Base-by-base conservation (phyloP, 35 echinoderm and acorn worm genomes). In the Ophioderma brevispina region DNA sequence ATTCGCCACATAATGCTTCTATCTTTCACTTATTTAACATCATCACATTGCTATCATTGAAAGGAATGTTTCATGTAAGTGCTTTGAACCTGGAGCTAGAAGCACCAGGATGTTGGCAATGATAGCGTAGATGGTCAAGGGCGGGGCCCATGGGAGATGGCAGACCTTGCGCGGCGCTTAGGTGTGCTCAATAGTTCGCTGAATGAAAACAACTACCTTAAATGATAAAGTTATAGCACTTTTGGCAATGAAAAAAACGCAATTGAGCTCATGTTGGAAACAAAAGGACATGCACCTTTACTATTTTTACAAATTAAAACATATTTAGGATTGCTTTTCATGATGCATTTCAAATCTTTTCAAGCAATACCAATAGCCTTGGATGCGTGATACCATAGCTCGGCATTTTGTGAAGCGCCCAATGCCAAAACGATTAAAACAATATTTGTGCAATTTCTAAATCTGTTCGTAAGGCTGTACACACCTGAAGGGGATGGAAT, bases 101-200 rank as follows among this genome's bases (percentile, higher is more conserved):
- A 3, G 3, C 5, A 70, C 28, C 21, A 52, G n/a, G n/a, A 52
- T 52, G 46, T 52, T 52, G 46, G 21, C 46, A 11, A 11, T 52
- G 46, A n/a, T n/a, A n/a, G n/a, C n/a, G 46, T 52, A 15, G 59
- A 70, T 70, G 59, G 59, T 70, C 59, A 70, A 70, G 59, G 59
- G 59, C 59, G 59, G 59, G 59, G 59, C 59, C 59, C 59, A 70
- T 18, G 59, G 59, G 59, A 70, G 3, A 70, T 4, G 4, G n/a
- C 28, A 70, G 59, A 70, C 59, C 59, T 70, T 25, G 59, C 4
- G 21, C 46, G 8, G 8, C 21, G 46, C 21, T 21, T 15, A 70
- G 59, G 6, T 70, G 5, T 70, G 6, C 28, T 70, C 3, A 70
- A 70, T 70, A 25, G 28, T 70, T 30, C 23, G 59, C 17, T 18